Conservation (phyloP, 2,888 invertebrate genomes). For the Idaea dimidiata region DNA sequence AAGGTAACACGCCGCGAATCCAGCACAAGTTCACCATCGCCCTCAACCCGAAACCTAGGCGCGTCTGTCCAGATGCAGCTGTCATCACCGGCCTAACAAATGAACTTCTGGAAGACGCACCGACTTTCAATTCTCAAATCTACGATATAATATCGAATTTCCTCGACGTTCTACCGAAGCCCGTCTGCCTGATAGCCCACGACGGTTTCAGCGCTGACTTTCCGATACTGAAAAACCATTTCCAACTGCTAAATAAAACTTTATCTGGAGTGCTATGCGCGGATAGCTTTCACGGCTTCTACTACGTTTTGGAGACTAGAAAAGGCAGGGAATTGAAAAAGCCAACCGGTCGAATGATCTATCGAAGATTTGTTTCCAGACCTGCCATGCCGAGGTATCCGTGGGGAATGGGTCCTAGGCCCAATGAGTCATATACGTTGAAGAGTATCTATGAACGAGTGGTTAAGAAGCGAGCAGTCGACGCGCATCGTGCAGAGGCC, state of each 20-base stretch:
- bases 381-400: conserved; percentile 40
- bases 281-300: conserved; percentile 62
- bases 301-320: conserved; percentile 46
- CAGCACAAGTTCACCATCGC: conserved; percentile 86
- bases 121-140: conserved; percentile 79
- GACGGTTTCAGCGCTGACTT: conserved; percentile 90
- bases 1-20: conserved; percentile 80
- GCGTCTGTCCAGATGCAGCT: conserved; percentile 65
- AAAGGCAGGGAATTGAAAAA: conserved; percentile 19
- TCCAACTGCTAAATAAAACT: conserved; percentile 48
- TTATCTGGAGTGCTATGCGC: conserved; percentile 82
- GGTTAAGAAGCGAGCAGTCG: conserved; percentile 59
- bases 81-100: conserved; percentile 83
- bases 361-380: not conserved
- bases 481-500: conserved; percentile 84
- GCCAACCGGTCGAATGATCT: conserved; percentile 5
- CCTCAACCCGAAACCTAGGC: conserved; percentile 81
- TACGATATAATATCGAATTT: conserved; percentile 82
- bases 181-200: conserved; percentile 90
- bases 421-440: conserved; percentile 73
- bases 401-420: conserved; percentile 40
- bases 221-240: conserved; percentile 85
- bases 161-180: conserved; percentile 82
- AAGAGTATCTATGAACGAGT: conserved; percentile 78
- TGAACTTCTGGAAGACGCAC: conserved; percentile 82